These are phyloP conservation scores for Rhinopomastus cyanomelas DNA, from an alignment of 2,113 vertebrate genomes.

Conservation along the genomic window DNA sequence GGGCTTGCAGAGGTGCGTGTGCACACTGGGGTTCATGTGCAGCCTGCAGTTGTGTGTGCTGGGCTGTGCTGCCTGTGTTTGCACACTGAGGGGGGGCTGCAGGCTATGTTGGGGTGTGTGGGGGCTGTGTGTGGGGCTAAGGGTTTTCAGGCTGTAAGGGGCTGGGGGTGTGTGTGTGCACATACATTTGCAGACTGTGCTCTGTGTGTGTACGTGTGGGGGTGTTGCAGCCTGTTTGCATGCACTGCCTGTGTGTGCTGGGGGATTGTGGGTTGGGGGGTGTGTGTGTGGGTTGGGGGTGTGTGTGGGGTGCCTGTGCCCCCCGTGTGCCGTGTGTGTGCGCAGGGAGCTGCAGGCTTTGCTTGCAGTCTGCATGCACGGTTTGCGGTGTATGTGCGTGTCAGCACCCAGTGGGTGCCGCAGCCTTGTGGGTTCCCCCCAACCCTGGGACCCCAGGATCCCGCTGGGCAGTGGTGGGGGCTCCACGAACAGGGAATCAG, in stretches of 20 bases:
- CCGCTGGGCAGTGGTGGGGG: neutral
- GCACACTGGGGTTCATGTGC: neutral
- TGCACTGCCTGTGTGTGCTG: neutral
- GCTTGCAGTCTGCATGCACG: neutral
- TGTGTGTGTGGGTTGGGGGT: neutral
- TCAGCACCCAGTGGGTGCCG: neutral
- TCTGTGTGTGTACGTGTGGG: neutral
- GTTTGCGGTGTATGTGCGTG: neutral
- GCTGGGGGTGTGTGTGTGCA: neutral
- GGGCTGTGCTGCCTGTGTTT: neutral
- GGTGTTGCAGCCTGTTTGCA: constrained; percentile 35
- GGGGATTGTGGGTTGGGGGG: too few species aligned
- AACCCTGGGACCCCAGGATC: neutral
- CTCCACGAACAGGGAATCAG: neutral
- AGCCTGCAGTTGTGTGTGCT: neutral
- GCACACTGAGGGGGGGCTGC: neutral
- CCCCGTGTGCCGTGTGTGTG: neutral
- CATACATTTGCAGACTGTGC: constrained; percentile 1
- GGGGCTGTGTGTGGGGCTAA: neutral
- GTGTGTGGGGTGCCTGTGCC: neutral
- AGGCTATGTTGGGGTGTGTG: neutral
- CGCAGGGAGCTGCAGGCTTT: neutral
- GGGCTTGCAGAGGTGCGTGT: neutral
- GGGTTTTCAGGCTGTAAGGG: neutral
- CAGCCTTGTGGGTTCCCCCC: neutral